phyloP scores from a whole-genome alignment of 2,113 vertebrate genomes.

The Seriola quinqueradiata region DNA sequence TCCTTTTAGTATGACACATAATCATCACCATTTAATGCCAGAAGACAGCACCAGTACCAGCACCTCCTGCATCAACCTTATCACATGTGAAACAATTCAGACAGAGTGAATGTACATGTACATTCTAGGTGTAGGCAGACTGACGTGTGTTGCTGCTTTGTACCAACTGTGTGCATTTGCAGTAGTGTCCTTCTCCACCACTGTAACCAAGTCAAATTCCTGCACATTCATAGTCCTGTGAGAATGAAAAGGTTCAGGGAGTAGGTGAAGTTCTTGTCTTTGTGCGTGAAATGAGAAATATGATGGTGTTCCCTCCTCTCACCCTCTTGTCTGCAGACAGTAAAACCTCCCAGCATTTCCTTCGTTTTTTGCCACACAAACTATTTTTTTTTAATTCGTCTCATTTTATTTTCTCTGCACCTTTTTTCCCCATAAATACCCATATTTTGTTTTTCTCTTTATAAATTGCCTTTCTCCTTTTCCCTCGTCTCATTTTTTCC shows the following conservation, averaged over 20 bases:
- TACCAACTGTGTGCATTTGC: too few species aligned
- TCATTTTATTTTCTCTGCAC: not conserved
- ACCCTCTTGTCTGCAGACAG: slow-evolving; percentile 1
- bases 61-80: too few species aligned
- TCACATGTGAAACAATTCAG: too few species aligned
- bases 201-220: not conserved
- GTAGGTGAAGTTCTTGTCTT: not conserved
- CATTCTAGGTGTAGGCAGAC: too few species aligned
- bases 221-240: not conserved
- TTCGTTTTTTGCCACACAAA: not conserved
- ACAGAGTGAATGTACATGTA: too few species aligned
- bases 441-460: not conserved
- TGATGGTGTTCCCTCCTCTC: not conserved
- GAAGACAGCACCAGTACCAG: too few species aligned
- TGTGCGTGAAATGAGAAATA: not conserved
- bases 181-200: too few species aligned
- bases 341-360: slow-evolving; percentile 7
- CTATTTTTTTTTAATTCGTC: not conserved
- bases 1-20: too few species aligned
- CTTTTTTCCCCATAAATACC: not conserved
- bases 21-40: too few species aligned
- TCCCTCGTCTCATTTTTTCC: not conserved
- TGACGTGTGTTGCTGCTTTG: too few species aligned
- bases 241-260: not conserved
- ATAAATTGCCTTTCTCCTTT: not conserved